Percentiles rank a stretch among this genome's conserved stretches.
These are phyloP conservation scores for Solea senegalensis DNA, from an alignment of 2,113 vertebrate genomes.

Conservation along the genomic window DNA sequence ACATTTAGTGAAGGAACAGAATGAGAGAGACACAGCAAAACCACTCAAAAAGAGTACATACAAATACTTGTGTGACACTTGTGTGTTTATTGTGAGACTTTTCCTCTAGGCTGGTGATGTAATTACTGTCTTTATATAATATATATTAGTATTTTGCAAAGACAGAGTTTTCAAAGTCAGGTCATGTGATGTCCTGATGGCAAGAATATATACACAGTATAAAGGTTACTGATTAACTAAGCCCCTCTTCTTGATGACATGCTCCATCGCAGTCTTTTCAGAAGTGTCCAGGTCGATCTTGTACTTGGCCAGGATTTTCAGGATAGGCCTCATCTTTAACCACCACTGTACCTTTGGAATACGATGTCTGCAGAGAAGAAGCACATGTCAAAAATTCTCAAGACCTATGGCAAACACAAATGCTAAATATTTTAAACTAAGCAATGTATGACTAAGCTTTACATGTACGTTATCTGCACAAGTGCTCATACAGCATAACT, in stretches of 20 bases:
- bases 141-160: slow-evolving; percentile 32
- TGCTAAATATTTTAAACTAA: neutral
- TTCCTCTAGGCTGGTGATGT: neutral
- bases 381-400: neutral
- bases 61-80: neutral
- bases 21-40: neutral
- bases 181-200: neutral
- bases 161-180: slow-evolving; percentile 17
- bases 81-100: slow-evolving; percentile 6
- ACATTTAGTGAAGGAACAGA: neutral
- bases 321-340: slow-evolving; percentile 88
- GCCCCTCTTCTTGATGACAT: slow-evolving; percentile 82
- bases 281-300: slow-evolving; percentile 85
- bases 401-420: neutral
- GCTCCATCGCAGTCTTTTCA: slow-evolving; percentile 86
- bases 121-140: slow-evolving; percentile 29
- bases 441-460: neutral
- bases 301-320: slow-evolving; percentile 93
- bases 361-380: slow-evolving; percentile 82
- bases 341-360: slow-evolving; percentile 91
- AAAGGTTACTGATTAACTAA: slow-evolving; percentile 25
- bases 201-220: neutral
- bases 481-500: too few species aligned
- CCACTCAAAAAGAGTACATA: neutral
- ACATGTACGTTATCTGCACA: too few species aligned